These are phyloP conservation scores for Elephantulus edwardii DNA, from an alignment of 2,113 vertebrate genomes.

Conservation along the genomic window DNA sequence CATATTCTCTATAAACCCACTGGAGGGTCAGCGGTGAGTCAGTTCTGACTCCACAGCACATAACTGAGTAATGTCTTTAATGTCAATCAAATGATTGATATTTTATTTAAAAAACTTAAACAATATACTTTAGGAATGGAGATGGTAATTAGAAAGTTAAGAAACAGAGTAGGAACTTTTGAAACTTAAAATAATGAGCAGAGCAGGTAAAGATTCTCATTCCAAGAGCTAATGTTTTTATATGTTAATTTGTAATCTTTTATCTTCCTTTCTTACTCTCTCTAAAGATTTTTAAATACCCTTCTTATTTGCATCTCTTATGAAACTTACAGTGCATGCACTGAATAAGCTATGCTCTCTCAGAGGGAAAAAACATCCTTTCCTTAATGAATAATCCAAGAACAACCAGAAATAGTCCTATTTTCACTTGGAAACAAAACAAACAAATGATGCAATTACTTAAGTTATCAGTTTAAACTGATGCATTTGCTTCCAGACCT, in stretches of 20 bases:
- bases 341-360: neutral
- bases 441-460: conserved; percentile 55
- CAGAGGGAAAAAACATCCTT: neutral
- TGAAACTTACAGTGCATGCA: neutral
- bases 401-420: conserved; percentile 22
- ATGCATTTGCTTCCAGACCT: conserved; percentile 31
- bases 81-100: neutral
- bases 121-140: neutral
- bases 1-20: too few relatives aligned
- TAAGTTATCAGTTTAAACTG: conserved; percentile 52
- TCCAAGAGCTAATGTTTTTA: conserved; percentile 5
- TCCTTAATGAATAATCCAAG: neutral
- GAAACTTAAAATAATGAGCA: neutral
- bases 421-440: conserved; percentile 46
- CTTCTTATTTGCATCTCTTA: neutral
- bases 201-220: neutral
- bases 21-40: too few relatives aligned
- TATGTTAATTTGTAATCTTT: neutral
- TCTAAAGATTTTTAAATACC: neutral
- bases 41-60: too few relatives aligned
- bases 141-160: neutral
- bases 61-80: neutral
- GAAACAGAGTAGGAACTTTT: neutral
- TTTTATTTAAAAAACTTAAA: conserved; percentile 17
- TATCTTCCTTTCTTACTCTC: neutral